Percentiles rank a stretch among this genome's conserved stretches.
Conservation (phyloP, 2,888 invertebrate genomes). For the Tetrapedia diversipes region DNA sequence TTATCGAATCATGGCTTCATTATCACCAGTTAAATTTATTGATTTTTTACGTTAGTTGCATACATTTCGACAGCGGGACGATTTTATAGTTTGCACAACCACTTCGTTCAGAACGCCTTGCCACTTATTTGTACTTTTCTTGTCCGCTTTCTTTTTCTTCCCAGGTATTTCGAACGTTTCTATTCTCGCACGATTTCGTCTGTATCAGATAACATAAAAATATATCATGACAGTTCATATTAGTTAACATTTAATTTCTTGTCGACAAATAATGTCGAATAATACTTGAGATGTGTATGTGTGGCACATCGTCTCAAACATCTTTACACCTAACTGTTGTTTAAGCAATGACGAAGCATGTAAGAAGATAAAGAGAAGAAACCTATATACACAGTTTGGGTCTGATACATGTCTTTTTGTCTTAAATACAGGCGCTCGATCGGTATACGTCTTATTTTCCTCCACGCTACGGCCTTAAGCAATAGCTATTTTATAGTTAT, state of each 20-base stretch:
- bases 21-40: neutral
- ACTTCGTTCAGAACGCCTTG: neutral
- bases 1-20: slow-evolving; percentile 4
- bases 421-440: slow-evolving; percentile 56
- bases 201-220: neutral
- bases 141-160: neutral
- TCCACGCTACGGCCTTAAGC: neutral
- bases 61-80: neutral
- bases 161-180: neutral
- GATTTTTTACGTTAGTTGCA: slow-evolving; percentile 14
- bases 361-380: slow-evolving; percentile 47
- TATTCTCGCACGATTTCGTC: neutral
- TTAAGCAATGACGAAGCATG: slow-evolving; percentile 59
- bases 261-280: neutral
- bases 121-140: neutral
- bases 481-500: too few relatives aligned
- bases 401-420: slow-evolving; percentile 32
- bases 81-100: neutral
- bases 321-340: slow-evolving; percentile 21
- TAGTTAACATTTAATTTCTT: slow-evolving; percentile 8
- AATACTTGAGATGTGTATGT: too few relatives aligned
- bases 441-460: slow-evolving; percentile 21
- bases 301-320: neutral
- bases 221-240: neutral
- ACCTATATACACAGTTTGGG: neutral